Conservation (phyloP, 1,140 invertebrate genomes). For the Calosoma granatense region DNA sequence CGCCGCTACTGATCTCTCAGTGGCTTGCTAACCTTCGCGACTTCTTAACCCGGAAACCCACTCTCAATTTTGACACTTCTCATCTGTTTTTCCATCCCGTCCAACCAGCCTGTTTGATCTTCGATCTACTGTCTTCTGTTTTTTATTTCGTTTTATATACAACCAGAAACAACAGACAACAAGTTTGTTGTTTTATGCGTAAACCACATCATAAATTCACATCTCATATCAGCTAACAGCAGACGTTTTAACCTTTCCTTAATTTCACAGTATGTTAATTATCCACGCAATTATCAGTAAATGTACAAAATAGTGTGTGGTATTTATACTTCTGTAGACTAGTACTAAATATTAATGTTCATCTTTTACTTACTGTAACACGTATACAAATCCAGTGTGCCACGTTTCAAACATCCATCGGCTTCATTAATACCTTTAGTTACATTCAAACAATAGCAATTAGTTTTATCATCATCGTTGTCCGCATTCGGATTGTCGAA, state of each 20-base stretch:
- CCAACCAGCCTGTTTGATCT: no score
- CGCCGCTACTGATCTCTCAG: no score
- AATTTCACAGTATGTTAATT: neutral
- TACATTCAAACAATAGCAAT: constrained; percentile 29
- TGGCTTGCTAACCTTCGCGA: no score
- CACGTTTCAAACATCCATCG: constrained; percentile 29
- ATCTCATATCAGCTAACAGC: neutral
- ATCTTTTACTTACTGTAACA: constrained; percentile 28
- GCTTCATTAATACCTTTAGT: constrained; percentile 23
- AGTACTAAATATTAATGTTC: constrained; percentile 5
- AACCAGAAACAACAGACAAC: neutral
- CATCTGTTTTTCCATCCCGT: no score
- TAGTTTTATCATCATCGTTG: constrained; percentile 19
- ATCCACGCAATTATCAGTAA: neutral
- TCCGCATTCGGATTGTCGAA: constrained; percentile 16
- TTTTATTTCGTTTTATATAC: no score
- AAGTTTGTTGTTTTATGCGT: constrained; percentile 1
- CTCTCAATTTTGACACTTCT: no score
- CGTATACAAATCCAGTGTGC: constrained; percentile 28
- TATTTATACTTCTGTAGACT: constrained; percentile 5
- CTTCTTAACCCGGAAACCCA: no score
- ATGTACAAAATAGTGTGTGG: no score
- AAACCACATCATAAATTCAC: constrained; percentile 1
- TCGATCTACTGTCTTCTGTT: no score
- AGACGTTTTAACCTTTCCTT: neutral